These are phyloP conservation scores for Hoplias malabaricus DNA, from an alignment of 2,113 vertebrate genomes.

Conservation along the genomic window DNA sequence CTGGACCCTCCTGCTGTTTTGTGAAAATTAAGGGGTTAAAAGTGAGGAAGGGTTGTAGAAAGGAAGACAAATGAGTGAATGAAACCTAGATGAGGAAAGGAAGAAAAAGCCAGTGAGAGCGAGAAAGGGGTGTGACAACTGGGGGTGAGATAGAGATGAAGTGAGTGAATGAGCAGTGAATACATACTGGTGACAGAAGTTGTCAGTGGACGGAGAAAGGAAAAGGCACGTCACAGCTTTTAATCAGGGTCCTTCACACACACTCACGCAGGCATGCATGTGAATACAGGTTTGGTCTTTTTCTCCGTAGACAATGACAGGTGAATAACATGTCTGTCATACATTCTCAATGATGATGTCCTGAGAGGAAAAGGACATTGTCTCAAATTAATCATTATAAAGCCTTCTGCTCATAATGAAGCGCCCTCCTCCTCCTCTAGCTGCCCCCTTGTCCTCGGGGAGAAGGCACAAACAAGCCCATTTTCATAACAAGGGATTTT, in stretches of 20 bases:
- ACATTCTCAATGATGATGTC: conserved; percentile 52
- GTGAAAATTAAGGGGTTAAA: conserved; percentile 5
- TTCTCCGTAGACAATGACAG: conserved; percentile 32
- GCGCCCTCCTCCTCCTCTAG: neutral
- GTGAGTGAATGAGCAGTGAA: neutral
- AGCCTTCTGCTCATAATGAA: neutral
- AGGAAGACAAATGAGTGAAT: neutral
- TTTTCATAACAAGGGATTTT: neutral
- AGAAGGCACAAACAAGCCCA: neutral
- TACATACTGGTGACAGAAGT: neutral
- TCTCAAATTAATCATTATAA: conserved; percentile 64
- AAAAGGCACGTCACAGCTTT: neutral
- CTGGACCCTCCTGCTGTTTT: too few relatives aligned
- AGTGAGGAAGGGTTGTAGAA: neutral
- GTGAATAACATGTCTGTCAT: conserved; percentile 65
- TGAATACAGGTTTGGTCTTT: conserved; percentile 5
- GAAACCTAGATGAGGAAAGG: neutral
- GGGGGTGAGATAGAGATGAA: neutral
- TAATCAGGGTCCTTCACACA: neutral
- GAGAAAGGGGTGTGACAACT: too few relatives aligned
- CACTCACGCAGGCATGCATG: neutral
- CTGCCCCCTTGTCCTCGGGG: conserved; percentile 11
- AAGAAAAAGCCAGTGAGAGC: neutral
- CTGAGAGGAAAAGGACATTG: conserved; percentile 45
- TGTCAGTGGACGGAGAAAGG: neutral